Conservation (phyloP, 2,797 vertebrate species). For the Propithecus perrieri region DNA sequence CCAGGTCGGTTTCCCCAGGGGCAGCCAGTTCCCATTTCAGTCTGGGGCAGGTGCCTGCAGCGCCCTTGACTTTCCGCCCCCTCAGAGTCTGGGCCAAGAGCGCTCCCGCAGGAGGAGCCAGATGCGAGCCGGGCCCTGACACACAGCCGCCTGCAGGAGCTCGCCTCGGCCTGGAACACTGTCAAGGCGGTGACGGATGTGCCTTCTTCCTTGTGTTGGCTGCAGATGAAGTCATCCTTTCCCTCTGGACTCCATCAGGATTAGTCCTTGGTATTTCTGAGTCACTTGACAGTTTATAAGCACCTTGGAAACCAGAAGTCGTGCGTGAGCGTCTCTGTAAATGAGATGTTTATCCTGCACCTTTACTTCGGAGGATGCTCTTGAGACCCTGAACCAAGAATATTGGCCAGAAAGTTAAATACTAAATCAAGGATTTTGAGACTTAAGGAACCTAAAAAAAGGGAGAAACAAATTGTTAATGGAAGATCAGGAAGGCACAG, state of each 20-base stretch:
- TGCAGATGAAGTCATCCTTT: not conserved
- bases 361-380: not conserved
- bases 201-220: not conserved
- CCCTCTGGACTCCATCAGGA: constrained; percentile 40
- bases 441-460: not conserved
- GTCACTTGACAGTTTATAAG: not conserved
- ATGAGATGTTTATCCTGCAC: not conserved
- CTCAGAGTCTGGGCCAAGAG: not conserved
- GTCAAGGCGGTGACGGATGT: constrained; percentile 26
- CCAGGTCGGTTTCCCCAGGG: not conserved
- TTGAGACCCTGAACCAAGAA: not conserved
- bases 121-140: not conserved
- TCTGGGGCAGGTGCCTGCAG: not conserved
- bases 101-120: not conserved
- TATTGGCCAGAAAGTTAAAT: not conserved
- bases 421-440: not conserved
- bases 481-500: not conserved
- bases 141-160: not conserved
- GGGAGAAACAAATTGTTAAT: not conserved
- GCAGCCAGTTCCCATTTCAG: not conserved
- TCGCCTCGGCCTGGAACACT: not conserved
- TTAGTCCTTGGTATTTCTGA: constrained; percentile 44
- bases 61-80: not conserved
- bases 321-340: not conserved
- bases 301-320: not conserved